Evolutionary conservation across 2,797 vertebrate species (phyloP), one percentile per base, ranked within the genome.

Genomic region (Coilia nasus): DNA sequence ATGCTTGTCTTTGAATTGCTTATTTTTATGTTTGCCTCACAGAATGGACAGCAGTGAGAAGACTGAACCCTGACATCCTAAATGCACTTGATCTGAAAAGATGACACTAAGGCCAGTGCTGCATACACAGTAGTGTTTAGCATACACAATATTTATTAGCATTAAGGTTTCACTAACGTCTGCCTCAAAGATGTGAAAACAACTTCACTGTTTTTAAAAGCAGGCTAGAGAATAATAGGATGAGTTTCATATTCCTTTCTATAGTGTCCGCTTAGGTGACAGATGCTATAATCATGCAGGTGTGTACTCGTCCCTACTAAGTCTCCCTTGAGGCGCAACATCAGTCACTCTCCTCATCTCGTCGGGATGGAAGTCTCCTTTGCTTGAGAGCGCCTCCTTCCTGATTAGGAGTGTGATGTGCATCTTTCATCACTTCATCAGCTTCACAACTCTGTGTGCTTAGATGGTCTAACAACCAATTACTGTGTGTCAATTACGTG

Each of bases 391-490:
- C 17, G 31, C 71, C 71, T 78, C 71, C 35, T 12, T 78, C 35
- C 71, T 78, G 35, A 78, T 78, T 78, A 41, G 31, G 19, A 6
- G 31, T 44, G 31, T 78, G 35, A 78, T 78, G 71, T 78, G 71
- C 71, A 78, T 78, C 71, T 78, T 41, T 78, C 71, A 78, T 78
- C 71, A 78, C 31, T n/a, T 44, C 71, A 44, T 78, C 71, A 78
- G 71, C 67, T 35, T 75, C 67, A 75, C 28, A 75, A 41, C 28
- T 35, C 71, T 78, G 31, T 41, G 71, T 78, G 71, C 71, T 78
- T 44, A 78, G 31, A 78, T 44, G 71, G 35, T 21, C 35, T 31
- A 78, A 78, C 71, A 78, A 25, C 35, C 71, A 44, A 78, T 44
- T 21, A 44, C 31, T 44, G 35, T 21, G 19, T 54, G 50, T 78